phyloP scores from a whole-genome alignment of 2,113 vertebrate species.

The Takifugu flavidus region DNA sequence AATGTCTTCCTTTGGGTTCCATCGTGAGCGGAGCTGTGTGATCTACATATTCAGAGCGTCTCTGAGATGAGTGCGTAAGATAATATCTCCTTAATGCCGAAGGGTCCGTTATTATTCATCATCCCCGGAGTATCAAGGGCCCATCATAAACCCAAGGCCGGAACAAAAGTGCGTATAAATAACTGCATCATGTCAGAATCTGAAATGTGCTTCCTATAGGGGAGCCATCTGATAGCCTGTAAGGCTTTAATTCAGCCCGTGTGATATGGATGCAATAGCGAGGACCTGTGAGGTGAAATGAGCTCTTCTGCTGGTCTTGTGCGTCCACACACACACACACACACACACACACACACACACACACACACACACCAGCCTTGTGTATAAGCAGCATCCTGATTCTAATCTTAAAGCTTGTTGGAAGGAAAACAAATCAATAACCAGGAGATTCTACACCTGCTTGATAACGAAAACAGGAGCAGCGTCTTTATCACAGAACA shows the following conservation, averaged over 20 bases:
- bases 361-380: constrained; percentile 27
- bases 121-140: neutral
- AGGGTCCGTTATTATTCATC: neutral
- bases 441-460: too few relatives aligned
- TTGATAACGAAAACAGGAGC: too few relatives aligned
- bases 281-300: neutral
- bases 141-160: neutral
- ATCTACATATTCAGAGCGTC: neutral
- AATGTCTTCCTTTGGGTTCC: too few relatives aligned
- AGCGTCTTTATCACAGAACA: too few relatives aligned
- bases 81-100: neutral
- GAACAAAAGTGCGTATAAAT: constrained; percentile 1
- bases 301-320: constrained; percentile 9
- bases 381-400: constrained; percentile 2
- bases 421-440: too few relatives aligned
- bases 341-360: neutral
- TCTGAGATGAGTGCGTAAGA: constrained; percentile 2
- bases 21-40: too few relatives aligned
- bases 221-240: constrained; percentile 1
- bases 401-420: constrained; percentile 11
- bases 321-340: neutral
- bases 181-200: neutral
- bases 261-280: constrained; percentile 19
- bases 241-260: constrained; percentile 19
- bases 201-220: too few relatives aligned